Conservation (phyloP, 1,140 invertebrate genomes). For the Paramacrobiotus metropolitanus region DNA sequence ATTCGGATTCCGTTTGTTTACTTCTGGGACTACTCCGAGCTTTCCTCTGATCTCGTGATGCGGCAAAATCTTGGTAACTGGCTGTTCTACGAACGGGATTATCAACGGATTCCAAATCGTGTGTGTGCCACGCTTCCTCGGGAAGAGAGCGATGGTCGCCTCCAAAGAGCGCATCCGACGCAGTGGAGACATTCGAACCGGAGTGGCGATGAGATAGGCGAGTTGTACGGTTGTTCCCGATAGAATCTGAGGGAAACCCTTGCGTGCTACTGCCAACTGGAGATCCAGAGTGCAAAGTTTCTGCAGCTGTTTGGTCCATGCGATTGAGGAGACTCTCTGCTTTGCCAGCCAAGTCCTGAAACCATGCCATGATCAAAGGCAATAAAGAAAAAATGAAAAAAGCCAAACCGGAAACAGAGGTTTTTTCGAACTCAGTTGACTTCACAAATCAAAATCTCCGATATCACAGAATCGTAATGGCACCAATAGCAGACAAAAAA, state of each 20-base stretch:
- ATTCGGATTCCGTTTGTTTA: neutral
- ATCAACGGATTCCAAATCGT: no score
- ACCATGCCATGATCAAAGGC: constrained; percentile 81
- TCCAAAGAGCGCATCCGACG: constrained; percentile 6
- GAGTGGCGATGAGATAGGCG: no score
- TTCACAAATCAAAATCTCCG: constrained; percentile 3
- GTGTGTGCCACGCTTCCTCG: neutral
- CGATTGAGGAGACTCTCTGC: constrained; percentile 60
- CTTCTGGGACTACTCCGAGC: neutral
- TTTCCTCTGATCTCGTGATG: neutral
- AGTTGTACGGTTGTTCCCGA: no score
- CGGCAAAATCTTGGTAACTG: neutral
- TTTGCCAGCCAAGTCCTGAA: constrained; percentile 51
- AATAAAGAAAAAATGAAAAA: no score
- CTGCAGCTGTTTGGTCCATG: constrained; percentile 58
- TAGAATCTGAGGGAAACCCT: no score
- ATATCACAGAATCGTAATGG: neutral
- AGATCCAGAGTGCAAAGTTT: constrained; percentile 28
- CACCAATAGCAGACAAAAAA: constrained; percentile 7
- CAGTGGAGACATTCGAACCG: constrained; percentile 26
- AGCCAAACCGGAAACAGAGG: constrained; percentile 12
- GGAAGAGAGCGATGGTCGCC: neutral
- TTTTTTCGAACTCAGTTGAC: constrained; percentile 9
- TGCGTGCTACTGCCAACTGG: no score
- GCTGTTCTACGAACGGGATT: neutral